Evolutionary conservation across 2,797 vertebrate genomes (phyloP).

Genomic region (Pipistrellus nathusii): DNA sequence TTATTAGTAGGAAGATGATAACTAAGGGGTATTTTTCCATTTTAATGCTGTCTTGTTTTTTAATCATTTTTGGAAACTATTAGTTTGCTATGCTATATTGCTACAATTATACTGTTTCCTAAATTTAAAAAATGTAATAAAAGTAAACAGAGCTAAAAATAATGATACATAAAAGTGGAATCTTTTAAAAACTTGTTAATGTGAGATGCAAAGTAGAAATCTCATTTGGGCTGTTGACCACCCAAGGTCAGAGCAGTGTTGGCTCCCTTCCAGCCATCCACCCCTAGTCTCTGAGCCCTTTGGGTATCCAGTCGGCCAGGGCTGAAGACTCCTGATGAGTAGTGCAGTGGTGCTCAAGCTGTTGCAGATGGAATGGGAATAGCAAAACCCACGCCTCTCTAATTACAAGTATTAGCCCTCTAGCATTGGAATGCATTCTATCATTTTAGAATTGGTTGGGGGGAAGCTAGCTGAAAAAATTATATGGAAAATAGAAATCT

Average conservation of each 20-base stretch:
- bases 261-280: slow-evolving; percentile 54
- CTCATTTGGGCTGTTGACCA: slow-evolving; percentile 51
- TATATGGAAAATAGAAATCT: slow-evolving; percentile 48
- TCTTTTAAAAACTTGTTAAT: slow-evolving; percentile 28
- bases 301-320: slow-evolving; percentile 58
- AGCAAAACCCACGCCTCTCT: slow-evolving; percentile 70
- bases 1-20: slow-evolving; percentile 54
- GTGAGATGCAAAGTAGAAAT: slow-evolving; percentile 37
- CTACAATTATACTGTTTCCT: slow-evolving; percentile 58
- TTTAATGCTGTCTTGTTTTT: slow-evolving; percentile 64
- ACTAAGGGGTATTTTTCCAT: slow-evolving; percentile 56
- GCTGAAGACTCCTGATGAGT: slow-evolving; percentile 66
- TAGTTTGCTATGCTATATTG: slow-evolving; percentile 63
- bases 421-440: slow-evolving; percentile 49
- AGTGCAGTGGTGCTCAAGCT: slow-evolving; percentile 60
- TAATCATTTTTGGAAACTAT: slow-evolving; percentile 64
- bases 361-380: slow-evolving; percentile 51
- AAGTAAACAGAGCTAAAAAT: slow-evolving; percentile 70
- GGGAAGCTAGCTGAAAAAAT: slow-evolving; percentile 40
- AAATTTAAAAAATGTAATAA: slow-evolving; percentile 70
- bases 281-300: slow-evolving; percentile 54
- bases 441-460: slow-evolving; percentile 43
- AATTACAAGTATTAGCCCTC: slow-evolving; percentile 76
- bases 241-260: slow-evolving; percentile 33
- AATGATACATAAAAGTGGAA: slow-evolving; percentile 59